phyloP scores from a whole-genome alignment of 2,888 invertebrate genomes.

The Tetanocera ferruginea region DNA sequence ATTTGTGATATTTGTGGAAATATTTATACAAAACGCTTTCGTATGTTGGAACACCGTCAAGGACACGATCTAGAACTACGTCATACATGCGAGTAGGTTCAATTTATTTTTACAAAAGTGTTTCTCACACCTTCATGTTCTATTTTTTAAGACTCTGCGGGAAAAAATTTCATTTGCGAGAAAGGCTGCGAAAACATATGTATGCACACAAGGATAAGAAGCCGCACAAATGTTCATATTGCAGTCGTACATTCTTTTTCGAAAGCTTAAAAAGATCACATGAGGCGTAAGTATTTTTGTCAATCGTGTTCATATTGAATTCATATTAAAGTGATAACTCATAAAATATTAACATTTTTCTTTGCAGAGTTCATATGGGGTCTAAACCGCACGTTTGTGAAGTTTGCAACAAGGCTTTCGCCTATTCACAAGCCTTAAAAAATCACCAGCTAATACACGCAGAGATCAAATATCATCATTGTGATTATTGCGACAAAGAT shows the following conservation, averaged over 20 bases:
- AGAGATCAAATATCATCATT: slow-evolving; percentile 63
- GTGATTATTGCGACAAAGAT: slow-evolving; percentile 65
- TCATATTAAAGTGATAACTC: too few species aligned
- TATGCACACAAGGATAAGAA: slow-evolving; percentile 64
- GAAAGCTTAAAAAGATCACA: slow-evolving; percentile 65
- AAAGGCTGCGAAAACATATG: slow-evolving; percentile 65
- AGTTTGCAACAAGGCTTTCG: slow-evolving; percentile 61
- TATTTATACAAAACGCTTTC: slow-evolving; percentile 63
- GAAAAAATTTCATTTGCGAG: slow-evolving; percentile 61
- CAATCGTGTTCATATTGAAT: too few species aligned
- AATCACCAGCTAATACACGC: slow-evolving; percentile 66
- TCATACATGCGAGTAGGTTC: slow-evolving; percentile 64
- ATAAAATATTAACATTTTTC: background rate
- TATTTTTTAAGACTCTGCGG: slow-evolving; percentile 57
- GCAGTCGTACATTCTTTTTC: slow-evolving; percentile 64
- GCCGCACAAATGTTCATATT: slow-evolving; percentile 63
- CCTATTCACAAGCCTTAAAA: slow-evolving; percentile 63
- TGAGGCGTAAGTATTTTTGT: slow-evolving; percentile 60
- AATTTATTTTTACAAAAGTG: background rate
- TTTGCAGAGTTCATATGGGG: slow-evolving; percentile 57
- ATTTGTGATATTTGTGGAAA: slow-evolving; percentile 67
- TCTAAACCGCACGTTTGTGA: slow-evolving; percentile 64
- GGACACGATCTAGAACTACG: slow-evolving; percentile 59
- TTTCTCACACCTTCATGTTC: too few species aligned
- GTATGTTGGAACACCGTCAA: slow-evolving; percentile 65